Percentiles rank a stretch among this genome's conserved stretches.
phyloP scores from a whole-genome alignment of 2,797 vertebrate species.

The Pseudopleuronectes americanus region DNA sequence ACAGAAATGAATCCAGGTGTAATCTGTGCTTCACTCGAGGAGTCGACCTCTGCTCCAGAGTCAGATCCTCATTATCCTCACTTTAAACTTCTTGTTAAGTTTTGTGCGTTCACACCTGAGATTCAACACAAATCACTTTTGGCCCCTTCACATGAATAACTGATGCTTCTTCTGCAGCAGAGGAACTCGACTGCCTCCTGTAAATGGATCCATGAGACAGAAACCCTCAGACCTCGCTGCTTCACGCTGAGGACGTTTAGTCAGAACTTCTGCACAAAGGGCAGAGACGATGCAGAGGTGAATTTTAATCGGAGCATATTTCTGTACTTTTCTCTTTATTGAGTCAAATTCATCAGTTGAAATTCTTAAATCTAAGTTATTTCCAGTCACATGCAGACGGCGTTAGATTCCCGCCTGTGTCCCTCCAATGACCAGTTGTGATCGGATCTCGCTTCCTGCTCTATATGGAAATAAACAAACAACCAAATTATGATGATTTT shows the following conservation, averaged over 20 bases:
- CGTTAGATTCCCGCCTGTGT: no score
- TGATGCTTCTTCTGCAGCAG: slow-evolving; percentile 28
- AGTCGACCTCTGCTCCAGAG: no score
- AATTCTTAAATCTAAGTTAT: not conserved
- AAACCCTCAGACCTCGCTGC: slow-evolving; percentile 30
- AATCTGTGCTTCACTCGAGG: no score
- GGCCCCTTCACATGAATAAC: slow-evolving; percentile 29
- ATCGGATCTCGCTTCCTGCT: no score
- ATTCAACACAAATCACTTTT: not conserved
- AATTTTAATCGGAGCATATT: slow-evolving; percentile 45
- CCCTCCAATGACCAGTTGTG: no score
- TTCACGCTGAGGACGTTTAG: not conserved
- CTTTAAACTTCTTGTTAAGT: not conserved
- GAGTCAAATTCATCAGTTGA: not conserved
- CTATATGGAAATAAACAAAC: no score
- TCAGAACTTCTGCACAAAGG: not conserved
- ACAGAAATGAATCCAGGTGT: no score
- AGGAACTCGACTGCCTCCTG: slow-evolving; percentile 50
- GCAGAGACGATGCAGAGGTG: not conserved
- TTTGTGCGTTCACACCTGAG: not conserved
- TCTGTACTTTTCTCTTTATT: slow-evolving; percentile 28
- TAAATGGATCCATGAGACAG: slow-evolving; percentile 58
- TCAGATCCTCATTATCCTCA: no score
- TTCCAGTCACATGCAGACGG: not conserved
- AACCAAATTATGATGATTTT: no score